Evolutionary conservation across 2,797 vertebrate species (phyloP), one percentile per base, ranked within the genome.

Genomic region (Microhierax caerulescens): DNA sequence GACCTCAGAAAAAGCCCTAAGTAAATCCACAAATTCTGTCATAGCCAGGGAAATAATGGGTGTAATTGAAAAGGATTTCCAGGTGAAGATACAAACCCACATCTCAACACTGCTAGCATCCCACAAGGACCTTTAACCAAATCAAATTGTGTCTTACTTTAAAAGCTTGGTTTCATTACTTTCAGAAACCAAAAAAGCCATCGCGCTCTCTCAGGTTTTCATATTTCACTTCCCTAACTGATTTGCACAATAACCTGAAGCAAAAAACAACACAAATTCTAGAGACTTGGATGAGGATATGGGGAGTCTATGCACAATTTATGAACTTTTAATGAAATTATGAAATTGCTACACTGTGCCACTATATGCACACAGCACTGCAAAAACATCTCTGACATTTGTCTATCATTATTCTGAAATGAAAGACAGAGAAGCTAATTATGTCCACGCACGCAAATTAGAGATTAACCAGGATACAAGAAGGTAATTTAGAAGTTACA

Each of bases 241-340:
- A 56, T 48, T 6, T 16, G 34, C 32, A 63, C 74, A 68, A 9
- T 2, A 43, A 32, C 39, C 51, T 3, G 27, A 81, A 69, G 83
- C n/a, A 65, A 34, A 17, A 60, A 19, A 43, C 72, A 67, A 43
- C 64, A 25, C 10, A 5, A 8, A 20, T 1, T 13, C 7, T 21
- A n/a, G 51, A 90, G 79, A 39, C 57, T 1, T 17, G 41, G 24
- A 2, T 1, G 54, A 30, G 56, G 23, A 5, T 2, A 37, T 8
- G 43, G 25, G 67, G 48, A 34, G 3, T 3, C 73, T 16, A 5
- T 0, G 63, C 67, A 17, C 7, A 14, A 6, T 8, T 50, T 11
- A 8, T 0, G n/a, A 36, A 15, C 45, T 8, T 0, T 1, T 4
- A 43, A 4, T 4, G 76, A 24, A 5, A 3, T 2, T 1, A 4